phyloP scores from a whole-genome alignment of 2,797 vertebrate species.

The Xenopus petersii region DNA sequence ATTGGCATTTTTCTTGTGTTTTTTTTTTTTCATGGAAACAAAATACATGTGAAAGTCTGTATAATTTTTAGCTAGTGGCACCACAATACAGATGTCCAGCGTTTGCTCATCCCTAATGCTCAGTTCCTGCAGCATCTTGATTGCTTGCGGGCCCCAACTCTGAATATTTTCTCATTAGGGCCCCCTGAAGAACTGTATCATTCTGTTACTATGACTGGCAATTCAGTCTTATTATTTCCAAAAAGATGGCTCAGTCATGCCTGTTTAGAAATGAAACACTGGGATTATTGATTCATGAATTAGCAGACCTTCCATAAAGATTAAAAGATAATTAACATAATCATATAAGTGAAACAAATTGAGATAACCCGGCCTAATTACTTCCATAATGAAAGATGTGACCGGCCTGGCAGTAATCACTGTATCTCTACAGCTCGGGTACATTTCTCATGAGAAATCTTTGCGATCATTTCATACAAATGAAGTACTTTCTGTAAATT shows the following conservation, averaged over 20 bases:
- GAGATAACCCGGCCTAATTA: conserved; percentile 14
- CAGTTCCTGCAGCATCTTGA: too few relatives aligned
- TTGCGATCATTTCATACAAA: not conserved
- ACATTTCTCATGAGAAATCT: conserved; percentile 1
- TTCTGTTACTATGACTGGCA: too few relatives aligned
- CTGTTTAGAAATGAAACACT: not conserved
- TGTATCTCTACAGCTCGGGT: not conserved
- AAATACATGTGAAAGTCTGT: too few relatives aligned
- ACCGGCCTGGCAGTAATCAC: conserved; percentile 2
- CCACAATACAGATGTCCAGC: too few relatives aligned
- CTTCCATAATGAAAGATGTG: conserved; percentile 5
- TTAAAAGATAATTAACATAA: conserved; percentile 16
- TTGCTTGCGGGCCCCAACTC: too few relatives aligned
- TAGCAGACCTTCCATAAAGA: conserved; percentile 6
- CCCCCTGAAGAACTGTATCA: too few relatives aligned
- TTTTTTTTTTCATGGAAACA: too few relatives aligned
- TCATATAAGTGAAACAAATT: conserved; percentile 20
- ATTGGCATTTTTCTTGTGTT: too few relatives aligned
- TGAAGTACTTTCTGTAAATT: conserved; percentile 1
- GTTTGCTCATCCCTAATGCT: too few relatives aligned
- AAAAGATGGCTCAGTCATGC: not conserved
- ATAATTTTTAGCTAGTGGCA: too few relatives aligned
- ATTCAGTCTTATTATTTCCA: not conserved
- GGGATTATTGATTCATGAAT: conserved; percentile 14
- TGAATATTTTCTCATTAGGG: too few relatives aligned